These are phyloP conservation scores for Mellivora capensis DNA, from an alignment of 2,113 vertebrate genomes.

Conservation along the genomic window DNA sequence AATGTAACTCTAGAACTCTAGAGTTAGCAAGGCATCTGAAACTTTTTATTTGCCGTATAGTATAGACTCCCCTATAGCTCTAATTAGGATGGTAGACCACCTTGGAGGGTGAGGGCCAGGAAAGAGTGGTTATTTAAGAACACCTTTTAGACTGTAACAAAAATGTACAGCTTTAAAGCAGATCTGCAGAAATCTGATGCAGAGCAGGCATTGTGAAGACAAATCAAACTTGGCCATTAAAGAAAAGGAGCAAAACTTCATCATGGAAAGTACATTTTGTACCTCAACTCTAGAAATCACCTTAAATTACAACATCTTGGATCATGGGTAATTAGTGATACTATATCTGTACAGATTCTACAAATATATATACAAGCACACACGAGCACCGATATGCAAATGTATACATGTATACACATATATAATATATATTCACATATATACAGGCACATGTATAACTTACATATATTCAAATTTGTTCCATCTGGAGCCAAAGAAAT, in stretches of 20 bases:
- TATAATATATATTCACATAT: conserved; percentile 72
- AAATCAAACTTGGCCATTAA: conserved; percentile 41
- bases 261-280: conserved; percentile 43
- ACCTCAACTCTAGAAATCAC: conserved; percentile 50
- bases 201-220: conserved; percentile 10
- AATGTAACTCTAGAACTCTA: conserved; percentile 78
- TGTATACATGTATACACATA: conserved; percentile 66
- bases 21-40: conserved; percentile 60
- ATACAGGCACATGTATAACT: conserved; percentile 69
- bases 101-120: conserved; percentile 53
- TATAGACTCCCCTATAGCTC: conserved; percentile 70
- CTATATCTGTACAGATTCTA: conserved; percentile 66
- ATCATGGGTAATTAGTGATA: conserved; percentile 50
- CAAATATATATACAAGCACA: conserved; percentile 68
- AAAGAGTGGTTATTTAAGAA: conserved; percentile 56
- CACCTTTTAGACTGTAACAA: conserved; percentile 51
- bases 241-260: conserved; percentile 43
- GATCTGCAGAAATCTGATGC: conserved; percentile 47
- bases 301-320: conserved; percentile 66
- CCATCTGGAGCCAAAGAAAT: conserved; percentile 39
- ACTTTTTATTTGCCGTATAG: conserved; percentile 79
- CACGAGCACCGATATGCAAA: conserved; percentile 57
- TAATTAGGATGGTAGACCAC: conserved; percentile 81
- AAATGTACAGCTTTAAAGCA: conserved; percentile 58
- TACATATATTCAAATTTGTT: conserved; percentile 69